Percentiles rank a stretch among this genome's conserved stretches.
Conservation (phyloP, 2,888 invertebrate species). For the Drosophila paranaensis region DNA sequence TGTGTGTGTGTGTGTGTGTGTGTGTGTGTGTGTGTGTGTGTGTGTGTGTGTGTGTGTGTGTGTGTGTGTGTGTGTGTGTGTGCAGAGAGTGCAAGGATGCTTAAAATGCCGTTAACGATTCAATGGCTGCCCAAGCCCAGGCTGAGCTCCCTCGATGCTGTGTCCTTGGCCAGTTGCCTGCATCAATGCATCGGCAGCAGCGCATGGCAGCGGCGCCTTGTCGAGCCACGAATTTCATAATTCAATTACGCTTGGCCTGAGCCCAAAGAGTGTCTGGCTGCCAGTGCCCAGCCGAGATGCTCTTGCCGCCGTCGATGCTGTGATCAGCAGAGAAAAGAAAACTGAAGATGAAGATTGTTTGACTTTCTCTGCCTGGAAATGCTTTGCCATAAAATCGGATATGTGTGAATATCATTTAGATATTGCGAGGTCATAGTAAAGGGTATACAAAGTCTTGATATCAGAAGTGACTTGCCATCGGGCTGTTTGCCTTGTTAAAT, state of each 20-base stretch:
- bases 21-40: too few species aligned
- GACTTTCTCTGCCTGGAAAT: not conserved
- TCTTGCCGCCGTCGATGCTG: not conserved
- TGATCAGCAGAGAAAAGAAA: too few species aligned
- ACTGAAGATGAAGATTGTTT: too few species aligned
- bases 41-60: too few species aligned
- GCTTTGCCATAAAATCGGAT: not conserved
- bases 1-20: too few species aligned
- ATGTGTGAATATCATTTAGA: not conserved
- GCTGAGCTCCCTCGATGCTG: constrained; percentile 9
- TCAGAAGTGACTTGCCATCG: constrained; percentile 9
- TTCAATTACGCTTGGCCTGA: constrained; percentile 59
- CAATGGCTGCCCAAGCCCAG: constrained; percentile 45
- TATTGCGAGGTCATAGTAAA: not conserved
- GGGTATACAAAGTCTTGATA: constrained; percentile 16
- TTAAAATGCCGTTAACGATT: constrained; percentile 63
- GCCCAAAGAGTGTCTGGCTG: constrained; percentile 9
- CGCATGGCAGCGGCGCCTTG: constrained; percentile 26
- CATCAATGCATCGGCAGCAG: constrained; percentile 36
- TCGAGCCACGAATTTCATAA: constrained; percentile 62
- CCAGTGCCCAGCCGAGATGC: constrained; percentile 7
- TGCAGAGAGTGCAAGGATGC: constrained; percentile 51
- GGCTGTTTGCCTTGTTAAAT: constrained; percentile 58
- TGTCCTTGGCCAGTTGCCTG: constrained; percentile 42
- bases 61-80: constrained; percentile 7